Evolutionary conservation across 2,888 invertebrate genomes (phyloP), one percentile per base, ranked within the genome.

Genomic region (Ellobium chinense): DNA sequence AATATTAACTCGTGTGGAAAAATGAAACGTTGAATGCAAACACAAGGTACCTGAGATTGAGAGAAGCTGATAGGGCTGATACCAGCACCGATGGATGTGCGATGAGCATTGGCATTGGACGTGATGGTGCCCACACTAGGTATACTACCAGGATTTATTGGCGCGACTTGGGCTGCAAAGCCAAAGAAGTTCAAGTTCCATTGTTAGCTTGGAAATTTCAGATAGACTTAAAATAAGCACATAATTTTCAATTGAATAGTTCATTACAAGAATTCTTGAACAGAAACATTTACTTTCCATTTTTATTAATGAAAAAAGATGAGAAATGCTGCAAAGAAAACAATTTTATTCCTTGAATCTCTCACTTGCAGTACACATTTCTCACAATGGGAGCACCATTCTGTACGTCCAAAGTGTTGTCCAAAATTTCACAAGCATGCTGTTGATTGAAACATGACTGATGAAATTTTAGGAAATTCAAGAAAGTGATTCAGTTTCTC

Each of bases 61-160:
- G 86, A 81, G 85, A 96, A 95, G 90, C 95, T 94, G 84, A 95
- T 95, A 29, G 96, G 96, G 77, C 95, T 95, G 86, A 96, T 95
- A 84, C 95, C 96, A 83, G 95, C 96, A 69, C 96, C 96, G 84
- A 95, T 95, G 77, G 93, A 93, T 34, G 93, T 93, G 54, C 92
- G 88, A 78, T 90, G 89, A 39, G 87, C 91, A 82, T 88, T 90
- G 72, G 86, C 86, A 82, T 86, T 88, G 34, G 87, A 86, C 60
- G 86, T 87, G 76, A 87, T 87, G 82, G 87, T 89, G 62, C 91
- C 88, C 66, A 92, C 88, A 85, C 91, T 91, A 58, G 93, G 92
- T 73, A 92, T 92, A 86, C 91, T 90, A 82, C 91, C 92, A 46
- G 92, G 92, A 85, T 92, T 91, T 72, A 92, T 90, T 29, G 92